Evolutionary conservation across 2,113 vertebrate species (phyloP), one percentile per base, ranked within the genome.

Genomic region (Malurus elegans): DNA sequence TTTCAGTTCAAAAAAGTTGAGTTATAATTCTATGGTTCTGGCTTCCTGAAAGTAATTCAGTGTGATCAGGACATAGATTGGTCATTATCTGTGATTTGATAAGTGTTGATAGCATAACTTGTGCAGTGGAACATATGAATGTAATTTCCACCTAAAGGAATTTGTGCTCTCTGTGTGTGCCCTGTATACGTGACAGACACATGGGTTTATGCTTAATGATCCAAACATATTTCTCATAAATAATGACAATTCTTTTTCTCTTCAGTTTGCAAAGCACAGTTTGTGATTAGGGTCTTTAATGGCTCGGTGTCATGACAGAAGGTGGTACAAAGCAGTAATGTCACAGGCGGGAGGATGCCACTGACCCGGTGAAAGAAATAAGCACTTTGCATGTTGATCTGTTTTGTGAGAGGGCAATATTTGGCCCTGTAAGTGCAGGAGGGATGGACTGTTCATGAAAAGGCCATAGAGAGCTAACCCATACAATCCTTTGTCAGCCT

Each of bases 401-500:
- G 40, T 31, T 88, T 61, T 86, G 79, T 90, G 94, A 40, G 48
- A 94, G 93, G 93, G 82, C 79, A 73, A 0, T 54, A 32, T 62
- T 94, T 94, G 79, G 90, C 92, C 81, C 72, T 74, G 24, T 73
- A 81, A 86, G 74, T 90, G 94, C 75, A 81, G 60, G 45, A 91
- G 84, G 75, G 79, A 75, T 66, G 78, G 69, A 70, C 92, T 86
- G 47, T 72, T 94, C 38, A 32, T 88, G 81, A 25, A 81, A 88
- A 91, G 90, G 82, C 69, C 83, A 87, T 56, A 34, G 71, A 78
- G 65, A 69, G n/a, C 86, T 70, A 79, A 90, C 82, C 76, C 57
- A 4, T 64, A 44, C n/a, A 82, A 92, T 94, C 61, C 86, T 97
- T 93, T 95, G 80, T 96, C 79, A 94, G 71, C 86, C 25, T 93